phyloP scores from a whole-genome alignment of 2,888 invertebrate species.

The Polydrusus tereticollis region DNA sequence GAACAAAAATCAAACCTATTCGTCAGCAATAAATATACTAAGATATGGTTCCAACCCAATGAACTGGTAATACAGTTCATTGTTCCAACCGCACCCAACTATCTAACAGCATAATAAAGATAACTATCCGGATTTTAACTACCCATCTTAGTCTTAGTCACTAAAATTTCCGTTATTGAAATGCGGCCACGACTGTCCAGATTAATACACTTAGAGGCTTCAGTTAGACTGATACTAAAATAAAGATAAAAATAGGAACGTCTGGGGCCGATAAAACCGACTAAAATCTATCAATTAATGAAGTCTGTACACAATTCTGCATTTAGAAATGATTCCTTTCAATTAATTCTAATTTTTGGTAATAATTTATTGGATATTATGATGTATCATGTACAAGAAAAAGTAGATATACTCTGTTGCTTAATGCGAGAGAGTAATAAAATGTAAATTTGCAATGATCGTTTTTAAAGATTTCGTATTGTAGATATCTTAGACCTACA shows the following conservation, averaged over 20 bases:
- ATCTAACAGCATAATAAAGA: not conserved
- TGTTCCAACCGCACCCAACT: not conserved
- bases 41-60: not conserved
- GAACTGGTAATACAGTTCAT: too few relatives aligned
- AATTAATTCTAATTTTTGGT: not conserved
- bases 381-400: too few relatives aligned
- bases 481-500: too few relatives aligned
- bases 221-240: conserved; percentile 12
- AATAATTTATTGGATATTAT: not conserved
- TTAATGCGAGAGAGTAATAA: too few relatives aligned
- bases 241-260: conserved; percentile 15
- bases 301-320: not conserved
- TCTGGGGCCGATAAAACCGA: not conserved
- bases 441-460: too few relatives aligned
- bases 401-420: too few relatives aligned
- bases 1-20: not conserved
- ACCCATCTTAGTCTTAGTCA: not conserved
- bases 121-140: not conserved
- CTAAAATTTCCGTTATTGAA: conserved; percentile 7
- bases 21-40: not conserved
- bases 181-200: conserved; percentile 19
- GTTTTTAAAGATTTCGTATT: too few relatives aligned
- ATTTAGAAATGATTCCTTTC: too few relatives aligned
- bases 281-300: conserved; percentile 16
- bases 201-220: conserved; percentile 17